phyloP scores from a whole-genome alignment of 2,888 invertebrate species.

The Agrilus cyanescens region DNA sequence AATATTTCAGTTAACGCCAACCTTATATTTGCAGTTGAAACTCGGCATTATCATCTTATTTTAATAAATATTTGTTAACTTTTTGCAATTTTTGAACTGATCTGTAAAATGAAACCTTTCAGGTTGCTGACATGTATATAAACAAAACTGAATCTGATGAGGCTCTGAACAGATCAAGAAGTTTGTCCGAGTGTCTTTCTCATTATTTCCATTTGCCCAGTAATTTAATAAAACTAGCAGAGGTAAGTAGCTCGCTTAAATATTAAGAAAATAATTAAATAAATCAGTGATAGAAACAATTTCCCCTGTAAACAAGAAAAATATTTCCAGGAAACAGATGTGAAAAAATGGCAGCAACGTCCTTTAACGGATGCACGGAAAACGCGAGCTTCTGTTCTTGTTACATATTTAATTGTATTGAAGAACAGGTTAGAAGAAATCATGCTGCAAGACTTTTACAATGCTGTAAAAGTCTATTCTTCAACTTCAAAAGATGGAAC shows the following conservation, averaged over 20 bases:
- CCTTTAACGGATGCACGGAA: constrained; percentile 13
- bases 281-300: too few species aligned
- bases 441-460: constrained; percentile 16
- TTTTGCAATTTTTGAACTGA: too few species aligned
- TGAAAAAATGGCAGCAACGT: constrained; percentile 8
- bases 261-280: background rate
- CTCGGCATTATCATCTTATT: too few species aligned
- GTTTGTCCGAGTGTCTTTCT: constrained; percentile 10
- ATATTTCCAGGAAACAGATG: constrained; percentile 1
- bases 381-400: constrained; percentile 12
- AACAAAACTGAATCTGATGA: background rate
- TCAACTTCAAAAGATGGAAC: constrained; percentile 3
- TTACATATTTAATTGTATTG: constrained; percentile 15
- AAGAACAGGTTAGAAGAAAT: constrained; percentile 16
- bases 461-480: constrained; percentile 10
- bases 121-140: constrained; percentile 10
- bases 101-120: constrained; percentile 1
- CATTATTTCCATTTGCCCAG: constrained; percentile 16
- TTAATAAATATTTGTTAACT: too few species aligned
- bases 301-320: too few species aligned
- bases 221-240: constrained; percentile 5
- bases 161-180: constrained; percentile 2
- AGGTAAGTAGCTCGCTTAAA: constrained; percentile 3
- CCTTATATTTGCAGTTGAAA: too few species aligned
- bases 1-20: too few species aligned